These are phyloP conservation scores for Eretmodus cyanostictus DNA, from an alignment of 2,113 vertebrate species.

Conservation along the genomic window DNA sequence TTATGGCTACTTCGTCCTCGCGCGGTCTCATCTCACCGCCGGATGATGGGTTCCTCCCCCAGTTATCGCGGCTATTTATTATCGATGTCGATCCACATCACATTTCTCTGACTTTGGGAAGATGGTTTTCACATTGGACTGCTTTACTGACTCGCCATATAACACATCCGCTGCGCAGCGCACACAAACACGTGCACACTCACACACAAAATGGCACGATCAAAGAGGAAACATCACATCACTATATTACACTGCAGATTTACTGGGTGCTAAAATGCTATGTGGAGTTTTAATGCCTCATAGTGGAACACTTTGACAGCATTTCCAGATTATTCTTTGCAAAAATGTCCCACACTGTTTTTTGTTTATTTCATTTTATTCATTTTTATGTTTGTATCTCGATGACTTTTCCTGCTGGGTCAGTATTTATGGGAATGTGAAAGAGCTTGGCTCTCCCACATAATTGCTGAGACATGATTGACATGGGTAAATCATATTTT, in stretches of 20 bases:
- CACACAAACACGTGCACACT: neutral
- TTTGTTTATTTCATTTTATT: neutral
- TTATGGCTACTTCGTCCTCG: slow-evolving; percentile 72
- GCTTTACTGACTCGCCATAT: slow-evolving; percentile 45
- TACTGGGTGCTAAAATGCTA: slow-evolving; percentile 42
- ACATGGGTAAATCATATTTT: slow-evolving; percentile 19
- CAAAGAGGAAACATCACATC: slow-evolving; percentile 22
- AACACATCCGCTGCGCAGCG: slow-evolving; percentile 9
- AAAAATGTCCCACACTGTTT: neutral
- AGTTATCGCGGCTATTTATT: slow-evolving; percentile 68
- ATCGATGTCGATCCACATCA: slow-evolving; percentile 55
- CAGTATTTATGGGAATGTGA: slow-evolving; percentile 18
- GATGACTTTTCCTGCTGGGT: slow-evolving; percentile 24
- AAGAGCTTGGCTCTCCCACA: neutral
- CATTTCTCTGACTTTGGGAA: slow-evolving; percentile 70
- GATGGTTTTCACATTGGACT: slow-evolving; percentile 69
- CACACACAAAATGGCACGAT: slow-evolving; percentile 8
- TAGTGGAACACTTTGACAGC: slow-evolving; percentile 11
- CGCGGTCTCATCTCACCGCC: slow-evolving; percentile 45
- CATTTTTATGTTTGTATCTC: neutral
- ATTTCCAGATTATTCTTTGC: slow-evolving; percentile 6
- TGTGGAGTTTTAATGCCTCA: slow-evolving; percentile 27
- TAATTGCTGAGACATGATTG: slow-evolving; percentile 10
- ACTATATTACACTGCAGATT: slow-evolving; percentile 44
- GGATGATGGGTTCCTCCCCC: slow-evolving; percentile 64